Evolutionary conservation across 2,888 invertebrate species (phyloP).

Genomic region (Mesorhabditis sp.): DNA sequence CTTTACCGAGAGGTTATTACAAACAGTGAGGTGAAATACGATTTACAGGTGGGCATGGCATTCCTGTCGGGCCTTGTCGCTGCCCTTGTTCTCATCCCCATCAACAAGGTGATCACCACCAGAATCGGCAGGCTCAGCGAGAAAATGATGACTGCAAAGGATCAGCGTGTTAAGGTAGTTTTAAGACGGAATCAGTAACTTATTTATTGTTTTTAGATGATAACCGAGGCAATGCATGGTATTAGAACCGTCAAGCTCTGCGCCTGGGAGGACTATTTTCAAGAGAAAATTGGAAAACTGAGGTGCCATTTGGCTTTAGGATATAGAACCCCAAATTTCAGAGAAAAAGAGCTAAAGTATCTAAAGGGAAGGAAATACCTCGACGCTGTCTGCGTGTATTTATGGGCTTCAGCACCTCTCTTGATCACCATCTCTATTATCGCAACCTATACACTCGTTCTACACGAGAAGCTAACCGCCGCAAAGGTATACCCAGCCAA

Average conservation of each 20-base stretch:
- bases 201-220: conserved; percentile 62
- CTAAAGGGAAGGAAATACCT: conserved; percentile 67
- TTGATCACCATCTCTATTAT: conserved; percentile 62
- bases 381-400: conserved; percentile 89
- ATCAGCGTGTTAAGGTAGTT: conserved; percentile 73
- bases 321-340: not conserved
- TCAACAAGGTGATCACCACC: conserved; percentile 82
- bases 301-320: not conserved
- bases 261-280: conserved; percentile 87
- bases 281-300: conserved; percentile 33
- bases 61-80: conserved; percentile 85
- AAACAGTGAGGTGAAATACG: not conserved
- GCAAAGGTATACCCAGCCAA: conserved; percentile 69
- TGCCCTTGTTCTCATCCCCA: conserved; percentile 81
- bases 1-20: conserved; percentile 66
- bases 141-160: conserved; percentile 85
- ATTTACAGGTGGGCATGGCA: conserved; percentile 78
- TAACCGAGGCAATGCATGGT: conserved; percentile 80
- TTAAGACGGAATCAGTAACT: not conserved
- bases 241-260: conserved; percentile 85
- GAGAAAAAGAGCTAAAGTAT: conserved; percentile 37
- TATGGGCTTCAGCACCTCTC: conserved; percentile 97
- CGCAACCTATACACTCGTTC: conserved; percentile 60
- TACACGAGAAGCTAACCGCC: conserved; percentile 76
- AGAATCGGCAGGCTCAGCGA: conserved; percentile 81